A percentile compares a stretch with the other conserved stretches of the same genome.
Evolutionary conservation across 2,797 vertebrate species (phyloP).

Genomic region (Pagetopsis macropterus): DNA sequence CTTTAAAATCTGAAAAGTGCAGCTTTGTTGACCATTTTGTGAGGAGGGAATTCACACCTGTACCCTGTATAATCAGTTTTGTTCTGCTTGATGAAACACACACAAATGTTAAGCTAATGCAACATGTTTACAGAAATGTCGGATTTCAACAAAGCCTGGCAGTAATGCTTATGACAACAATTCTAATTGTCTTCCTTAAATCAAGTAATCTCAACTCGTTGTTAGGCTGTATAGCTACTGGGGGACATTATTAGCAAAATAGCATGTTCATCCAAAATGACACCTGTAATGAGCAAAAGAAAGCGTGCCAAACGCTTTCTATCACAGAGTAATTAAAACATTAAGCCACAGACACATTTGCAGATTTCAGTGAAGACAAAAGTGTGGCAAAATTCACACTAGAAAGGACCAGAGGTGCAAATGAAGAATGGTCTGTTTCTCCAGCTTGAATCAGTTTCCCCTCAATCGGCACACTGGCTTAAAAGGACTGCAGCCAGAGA

Average conservation of each 20-base stretch:
- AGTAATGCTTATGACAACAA: not conserved
- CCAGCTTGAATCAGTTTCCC: not conserved
- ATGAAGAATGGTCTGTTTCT: not conserved
- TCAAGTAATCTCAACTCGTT: not conserved
- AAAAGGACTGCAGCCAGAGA: too few species aligned
- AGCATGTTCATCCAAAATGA: not conserved
- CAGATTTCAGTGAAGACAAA: not conserved
- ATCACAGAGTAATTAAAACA: not conserved
- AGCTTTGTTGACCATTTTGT: not conserved
- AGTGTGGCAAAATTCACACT: not conserved
- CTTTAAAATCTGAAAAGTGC: not conserved
- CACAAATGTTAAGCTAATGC: too few species aligned
- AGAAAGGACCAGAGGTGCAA: not conserved
- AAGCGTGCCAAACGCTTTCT: too few species aligned
- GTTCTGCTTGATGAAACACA: not conserved
- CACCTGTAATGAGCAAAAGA: too few species aligned
- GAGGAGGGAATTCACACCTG: too few species aligned
- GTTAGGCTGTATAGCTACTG: not conserved
- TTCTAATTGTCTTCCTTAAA: too few species aligned
- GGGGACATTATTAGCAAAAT: not conserved
- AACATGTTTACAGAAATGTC: not conserved
- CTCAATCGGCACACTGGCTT: not conserved
- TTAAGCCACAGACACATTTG: not conserved
- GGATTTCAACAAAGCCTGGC: not conserved
- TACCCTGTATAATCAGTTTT: too few species aligned